phyloP scores from a whole-genome alignment of 2,888 invertebrate genomes.

The Agrotis puta region DNA sequence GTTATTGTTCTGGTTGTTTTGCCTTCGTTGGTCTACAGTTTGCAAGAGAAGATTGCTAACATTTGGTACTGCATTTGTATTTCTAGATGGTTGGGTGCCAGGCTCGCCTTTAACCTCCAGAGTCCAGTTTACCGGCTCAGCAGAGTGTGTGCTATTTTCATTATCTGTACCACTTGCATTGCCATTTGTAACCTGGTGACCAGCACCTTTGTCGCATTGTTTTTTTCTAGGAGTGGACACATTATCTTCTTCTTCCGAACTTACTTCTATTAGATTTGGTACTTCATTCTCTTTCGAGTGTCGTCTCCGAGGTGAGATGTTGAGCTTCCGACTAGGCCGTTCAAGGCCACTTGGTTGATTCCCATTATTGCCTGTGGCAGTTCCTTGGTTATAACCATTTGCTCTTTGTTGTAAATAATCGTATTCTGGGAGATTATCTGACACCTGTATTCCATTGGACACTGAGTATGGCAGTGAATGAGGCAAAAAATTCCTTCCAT shows the following conservation, averaged over 20 bases:
- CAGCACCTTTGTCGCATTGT: conserved; percentile 73
- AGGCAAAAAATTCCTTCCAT: conserved; percentile 76
- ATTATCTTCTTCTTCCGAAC: conserved; percentile 89
- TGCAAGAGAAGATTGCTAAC: conserved; percentile 56
- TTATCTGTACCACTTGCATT: conserved; percentile 55
- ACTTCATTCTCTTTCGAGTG: conserved; percentile 83
- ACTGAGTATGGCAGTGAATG: conserved; percentile 77
- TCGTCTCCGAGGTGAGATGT: conserved; percentile 85
- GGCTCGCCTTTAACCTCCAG: conserved; percentile 81
- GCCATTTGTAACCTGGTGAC: conserved; percentile 30
- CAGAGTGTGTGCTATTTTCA: conserved; percentile 51
- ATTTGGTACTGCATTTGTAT: conserved; percentile 56
- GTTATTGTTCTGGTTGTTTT: conserved; percentile 53
- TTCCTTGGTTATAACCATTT: conserved; percentile 58
- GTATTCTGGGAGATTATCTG: conserved; percentile 71
- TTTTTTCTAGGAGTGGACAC: conserved; percentile 77
- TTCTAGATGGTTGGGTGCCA: conserved; percentile 66
- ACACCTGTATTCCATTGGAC: conserved; percentile 68
- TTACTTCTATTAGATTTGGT: conserved; percentile 85
- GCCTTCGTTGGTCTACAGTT: conserved; percentile 46
- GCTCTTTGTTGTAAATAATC: conserved; percentile 62
- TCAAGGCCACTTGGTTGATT: conserved; percentile 74
- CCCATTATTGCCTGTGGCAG: conserved; percentile 49
- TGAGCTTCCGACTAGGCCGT: conserved; percentile 85
- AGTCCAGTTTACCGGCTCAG: conserved; percentile 54